Evolutionary conservation across 64 coral and sea anemone genomes (phyloP), one percentile per base, ranked within the genome.

Genomic region (Dendrophyllia cribrosa): DNA sequence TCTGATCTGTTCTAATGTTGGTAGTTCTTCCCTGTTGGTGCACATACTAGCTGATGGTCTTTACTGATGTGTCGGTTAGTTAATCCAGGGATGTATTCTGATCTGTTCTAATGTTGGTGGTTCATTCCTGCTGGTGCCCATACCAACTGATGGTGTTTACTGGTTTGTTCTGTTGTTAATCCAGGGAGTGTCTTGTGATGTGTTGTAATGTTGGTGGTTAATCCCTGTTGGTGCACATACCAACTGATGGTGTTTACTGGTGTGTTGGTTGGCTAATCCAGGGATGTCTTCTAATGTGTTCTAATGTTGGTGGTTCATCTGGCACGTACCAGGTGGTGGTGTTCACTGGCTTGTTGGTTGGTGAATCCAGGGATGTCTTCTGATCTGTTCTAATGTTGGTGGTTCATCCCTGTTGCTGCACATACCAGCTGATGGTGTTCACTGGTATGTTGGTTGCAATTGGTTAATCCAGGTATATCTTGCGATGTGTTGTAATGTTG

Each of bases 31-130:
- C 70, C 70, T 72, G 70, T 13, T 64, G 2, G 58, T n/a, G 78
- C 59, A 34, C 26, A 64, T 64, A 7, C 26, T 16, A 26, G 59
- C 16, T 19, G 15, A 22, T 77, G 3, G 59, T 48, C 9, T 55
- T 82, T 20, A 82, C 1, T 79, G n/a, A 52, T 56, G 51, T 0
- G 13, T 26, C 0, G 34, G 58, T 58, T 82, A 46, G 78, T 63
- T 49, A 15, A 82, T 25, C 58, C 78, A 82, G 2, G 78, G 58
- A 47, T 82, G 78, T 22, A 13, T 6, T 59, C 58, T 46, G 43
- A 82, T 59, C 78, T 82, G 78, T 17, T 82, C 23, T 17, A 82
- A 17, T n/a, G 58, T 82, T 14, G 78, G 58, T 16, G 58, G 58
- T 59, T 43, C 58, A 64, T 82, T 58, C 45, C 0, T 34, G 34